These are phyloP conservation scores for Malacosoma neustria DNA, from an alignment of 2,888 invertebrate genomes.

Conservation along the genomic window DNA sequence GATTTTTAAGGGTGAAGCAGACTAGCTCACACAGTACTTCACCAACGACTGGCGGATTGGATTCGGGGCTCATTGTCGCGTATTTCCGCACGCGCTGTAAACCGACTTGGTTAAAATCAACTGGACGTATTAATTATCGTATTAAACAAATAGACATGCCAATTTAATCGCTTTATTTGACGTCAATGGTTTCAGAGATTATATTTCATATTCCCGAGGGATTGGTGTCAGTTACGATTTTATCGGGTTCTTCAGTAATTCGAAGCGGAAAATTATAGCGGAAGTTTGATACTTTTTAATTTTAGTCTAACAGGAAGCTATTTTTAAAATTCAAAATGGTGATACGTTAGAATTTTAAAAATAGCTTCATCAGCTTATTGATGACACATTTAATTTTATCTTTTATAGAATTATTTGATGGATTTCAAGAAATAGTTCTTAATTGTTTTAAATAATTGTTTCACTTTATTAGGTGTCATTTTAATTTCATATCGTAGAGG, in stretches of 20 bases:
- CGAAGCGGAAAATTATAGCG: neutral
- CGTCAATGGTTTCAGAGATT: slow-evolving; percentile 6
- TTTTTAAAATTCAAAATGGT: too few relatives aligned
- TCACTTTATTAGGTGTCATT: too few relatives aligned
- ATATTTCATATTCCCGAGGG: slow-evolving; percentile 2
- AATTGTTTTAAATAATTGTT: too few relatives aligned
- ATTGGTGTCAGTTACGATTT: neutral
- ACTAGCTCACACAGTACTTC: neutral
- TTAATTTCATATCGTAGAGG: too few relatives aligned
- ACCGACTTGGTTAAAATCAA: slow-evolving; percentile 14
- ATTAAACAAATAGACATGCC: slow-evolving; percentile 13
- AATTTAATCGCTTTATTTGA: slow-evolving; percentile 12
- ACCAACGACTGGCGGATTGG: slow-evolving; percentile 7
- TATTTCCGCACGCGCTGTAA: slow-evolving; percentile 32
- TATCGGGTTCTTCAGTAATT: neutral
- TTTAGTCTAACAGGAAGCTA: too few relatives aligned
- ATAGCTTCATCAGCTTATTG: too few relatives aligned
- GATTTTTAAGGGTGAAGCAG: neutral
- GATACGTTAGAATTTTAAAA: too few relatives aligned
- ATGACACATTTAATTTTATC: too few relatives aligned
- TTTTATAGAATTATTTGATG: too few relatives aligned
- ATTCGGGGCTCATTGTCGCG: slow-evolving; percentile 10
- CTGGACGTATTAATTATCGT: slow-evolving; percentile 12
- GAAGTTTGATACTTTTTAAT: too few relatives aligned
- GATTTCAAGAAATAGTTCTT: too few relatives aligned